Percentiles rank a stretch among this genome's conserved stretches.
Evolutionary conservation across 2,888 invertebrate species (phyloP).

Genomic region (Rutpela maculata): DNA sequence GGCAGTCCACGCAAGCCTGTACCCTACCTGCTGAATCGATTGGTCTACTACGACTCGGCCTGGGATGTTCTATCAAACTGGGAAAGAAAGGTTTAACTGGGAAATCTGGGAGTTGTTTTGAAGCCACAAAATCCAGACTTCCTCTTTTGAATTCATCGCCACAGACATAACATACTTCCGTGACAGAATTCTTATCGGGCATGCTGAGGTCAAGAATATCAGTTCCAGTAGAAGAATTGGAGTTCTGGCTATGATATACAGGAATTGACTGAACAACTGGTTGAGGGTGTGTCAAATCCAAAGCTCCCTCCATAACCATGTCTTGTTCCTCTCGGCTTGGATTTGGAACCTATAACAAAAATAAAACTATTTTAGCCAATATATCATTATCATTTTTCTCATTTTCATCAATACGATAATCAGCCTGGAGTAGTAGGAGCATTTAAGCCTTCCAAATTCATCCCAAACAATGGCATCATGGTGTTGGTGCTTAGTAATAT

Average conservation of each 20-base stretch:
- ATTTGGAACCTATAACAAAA: conserved; percentile 62
- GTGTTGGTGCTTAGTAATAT: too few relatives aligned
- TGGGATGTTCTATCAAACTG: conserved; percentile 84
- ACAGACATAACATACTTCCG: conserved; percentile 93
- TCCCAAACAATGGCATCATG: too few relatives aligned
- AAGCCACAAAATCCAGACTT: conserved; percentile 83
- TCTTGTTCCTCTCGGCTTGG: conserved; percentile 64
- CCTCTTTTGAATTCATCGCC: conserved; percentile 91
- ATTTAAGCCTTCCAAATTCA: too few relatives aligned
- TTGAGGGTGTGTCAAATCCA: conserved; percentile 76
- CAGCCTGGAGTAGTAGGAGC: too few relatives aligned
- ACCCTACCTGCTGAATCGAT: conserved; percentile 87
- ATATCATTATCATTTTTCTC: too few relatives aligned
- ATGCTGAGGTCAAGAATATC: conserved; percentile 92
- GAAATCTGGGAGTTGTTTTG: conserved; percentile 75
- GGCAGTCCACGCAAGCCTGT: conserved; percentile 89
- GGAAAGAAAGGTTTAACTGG: conserved; percentile 69
- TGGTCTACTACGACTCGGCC: conserved; percentile 89
- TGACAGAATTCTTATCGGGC: conserved; percentile 94
- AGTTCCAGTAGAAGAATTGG: conserved; percentile 80
- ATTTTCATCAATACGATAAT: too few relatives aligned
- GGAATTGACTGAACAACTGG: conserved; percentile 50
- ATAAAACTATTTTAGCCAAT: neutral
- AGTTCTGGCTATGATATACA: conserved; percentile 70
- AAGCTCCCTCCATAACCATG: conserved; percentile 71